Evolutionary conservation across 2,888 invertebrate genomes (phyloP).

Genomic region (Rhyacophila evoluta): DNA sequence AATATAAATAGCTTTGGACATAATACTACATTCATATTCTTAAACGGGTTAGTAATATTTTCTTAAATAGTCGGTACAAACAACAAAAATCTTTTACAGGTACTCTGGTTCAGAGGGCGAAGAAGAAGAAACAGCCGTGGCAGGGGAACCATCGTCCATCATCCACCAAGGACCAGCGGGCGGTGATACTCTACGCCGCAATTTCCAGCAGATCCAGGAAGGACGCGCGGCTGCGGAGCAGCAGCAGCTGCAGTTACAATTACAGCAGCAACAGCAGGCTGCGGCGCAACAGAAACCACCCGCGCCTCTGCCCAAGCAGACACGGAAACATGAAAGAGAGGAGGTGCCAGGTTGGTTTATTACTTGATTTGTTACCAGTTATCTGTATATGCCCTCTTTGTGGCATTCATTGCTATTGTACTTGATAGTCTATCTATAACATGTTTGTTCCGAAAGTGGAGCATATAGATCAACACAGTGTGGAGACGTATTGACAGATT

Average conservation of each 20-base stretch:
- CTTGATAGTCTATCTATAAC: no score
- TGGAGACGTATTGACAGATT: no score
- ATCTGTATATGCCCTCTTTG: no score
- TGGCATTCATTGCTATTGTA: no score
- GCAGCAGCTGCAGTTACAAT: conserved; percentile 68
- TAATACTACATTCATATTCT: no score
- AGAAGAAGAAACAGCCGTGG: conserved; percentile 91
- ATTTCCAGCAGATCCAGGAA: conserved; percentile 98
- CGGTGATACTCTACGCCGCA: conserved; percentile 95
- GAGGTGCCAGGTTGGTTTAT: neutral
- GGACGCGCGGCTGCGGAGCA: conserved; percentile 70
- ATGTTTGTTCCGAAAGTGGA: no score
- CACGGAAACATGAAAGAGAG: conserved; percentile 57
- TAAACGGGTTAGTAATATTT: no score
- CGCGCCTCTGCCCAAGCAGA: conserved; percentile 72
- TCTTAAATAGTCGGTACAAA: no score
- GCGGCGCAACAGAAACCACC: conserved; percentile 71
- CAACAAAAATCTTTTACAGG: no score
- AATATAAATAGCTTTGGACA: no score
- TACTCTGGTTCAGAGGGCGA: conserved; percentile 98
- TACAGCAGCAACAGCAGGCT: conserved; percentile 66
- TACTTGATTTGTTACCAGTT: no score
- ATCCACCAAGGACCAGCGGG: conserved; percentile 84
- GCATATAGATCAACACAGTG: no score
- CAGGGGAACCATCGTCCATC: conserved; percentile 95